These are phyloP conservation scores for Lepidurus apus DNA, from an alignment of 1,140 invertebrate species.

Conservation along the genomic window DNA sequence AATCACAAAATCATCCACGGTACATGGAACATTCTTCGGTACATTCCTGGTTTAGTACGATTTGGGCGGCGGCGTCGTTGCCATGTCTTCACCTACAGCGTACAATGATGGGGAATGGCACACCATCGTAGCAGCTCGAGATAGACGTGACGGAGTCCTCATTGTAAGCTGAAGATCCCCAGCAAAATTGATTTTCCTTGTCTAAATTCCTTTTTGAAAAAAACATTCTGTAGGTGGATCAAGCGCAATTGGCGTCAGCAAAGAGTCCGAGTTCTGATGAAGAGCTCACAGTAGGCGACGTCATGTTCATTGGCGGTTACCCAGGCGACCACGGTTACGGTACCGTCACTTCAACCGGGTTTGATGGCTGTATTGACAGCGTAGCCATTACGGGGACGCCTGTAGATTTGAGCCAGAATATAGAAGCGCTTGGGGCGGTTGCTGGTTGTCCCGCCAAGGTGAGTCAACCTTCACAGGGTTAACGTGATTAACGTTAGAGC, in stretches of 20 bases:
- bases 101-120: constrained; percentile 85
- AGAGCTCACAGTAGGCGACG: constrained; percentile 53
- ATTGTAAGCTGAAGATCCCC: constrained; percentile 50
- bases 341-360: constrained; percentile 64
- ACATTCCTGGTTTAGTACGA: constrained; percentile 50
- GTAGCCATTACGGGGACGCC: constrained; percentile 65
- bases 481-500: background rate
- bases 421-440: constrained; percentile 70
- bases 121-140: constrained; percentile 61
- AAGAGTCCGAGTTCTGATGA: constrained; percentile 45
- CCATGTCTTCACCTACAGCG: constrained; percentile 51
- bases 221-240: constrained; percentile 39
- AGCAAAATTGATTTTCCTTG: constrained; percentile 35
- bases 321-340: constrained; percentile 59
- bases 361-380: constrained; percentile 89
- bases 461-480: constrained; percentile 34
- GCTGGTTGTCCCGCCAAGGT: constrained; percentile 80
- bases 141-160: constrained; percentile 59
- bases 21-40: too few relatives aligned
- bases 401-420: constrained; percentile 72
- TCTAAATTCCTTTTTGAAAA: constrained; percentile 25
- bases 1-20: too few relatives aligned
- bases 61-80: constrained; percentile 56
- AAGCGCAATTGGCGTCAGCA: constrained; percentile 40
- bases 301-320: constrained; percentile 86